phyloP scores from a whole-genome alignment of 2,888 invertebrate genomes.

The Yponomeuta cagnagella region DNA sequence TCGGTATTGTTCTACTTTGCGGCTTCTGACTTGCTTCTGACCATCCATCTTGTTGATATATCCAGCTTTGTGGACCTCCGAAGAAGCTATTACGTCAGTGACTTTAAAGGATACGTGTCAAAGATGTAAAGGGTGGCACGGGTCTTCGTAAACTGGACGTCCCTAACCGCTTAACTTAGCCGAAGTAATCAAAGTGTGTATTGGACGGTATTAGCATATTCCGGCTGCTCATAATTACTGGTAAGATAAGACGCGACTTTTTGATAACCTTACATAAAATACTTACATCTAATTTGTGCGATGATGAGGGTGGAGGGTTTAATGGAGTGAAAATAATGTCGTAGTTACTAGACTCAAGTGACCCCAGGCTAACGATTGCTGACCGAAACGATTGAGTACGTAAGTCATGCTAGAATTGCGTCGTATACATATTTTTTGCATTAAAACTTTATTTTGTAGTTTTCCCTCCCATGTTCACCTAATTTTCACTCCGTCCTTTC shows the following conservation, averaged over 20 bases:
- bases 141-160: not conserved
- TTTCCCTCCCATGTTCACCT: no score
- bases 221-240: not conserved
- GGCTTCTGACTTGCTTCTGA: not conserved
- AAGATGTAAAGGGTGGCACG: not conserved
- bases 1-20: not conserved
- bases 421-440: no score
- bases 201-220: not conserved
- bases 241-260: not conserved
- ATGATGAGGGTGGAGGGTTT: not conserved
- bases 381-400: no score
- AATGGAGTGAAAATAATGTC: no score
- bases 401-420: no score
- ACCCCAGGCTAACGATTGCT: no score
- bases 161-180: not conserved
- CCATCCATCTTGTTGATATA: not conserved
- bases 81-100: not conserved
- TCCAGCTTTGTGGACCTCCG: not conserved
- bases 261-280: no score
- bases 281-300: no score
- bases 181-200: not conserved
- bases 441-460: no score
- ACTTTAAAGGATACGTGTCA: not conserved
- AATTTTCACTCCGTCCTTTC: no score
- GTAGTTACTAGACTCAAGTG: no score